Conservation (phyloP, 92 coral and sea anemone genomes). For the Epizoanthus fatuus region DNA sequence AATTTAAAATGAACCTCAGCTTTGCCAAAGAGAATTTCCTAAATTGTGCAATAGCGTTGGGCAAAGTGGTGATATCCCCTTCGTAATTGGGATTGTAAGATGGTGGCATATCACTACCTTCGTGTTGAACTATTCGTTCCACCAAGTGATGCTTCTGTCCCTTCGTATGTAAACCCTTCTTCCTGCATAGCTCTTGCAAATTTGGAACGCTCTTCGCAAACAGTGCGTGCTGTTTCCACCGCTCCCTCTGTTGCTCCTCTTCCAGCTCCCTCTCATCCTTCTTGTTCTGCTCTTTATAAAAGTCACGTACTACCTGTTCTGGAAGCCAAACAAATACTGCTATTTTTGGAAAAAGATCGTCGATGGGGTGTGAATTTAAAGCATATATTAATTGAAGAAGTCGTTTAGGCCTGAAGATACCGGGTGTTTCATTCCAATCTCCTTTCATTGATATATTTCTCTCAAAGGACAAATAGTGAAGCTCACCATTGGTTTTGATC, state of each 20-base stretch:
- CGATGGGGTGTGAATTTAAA: not conserved
- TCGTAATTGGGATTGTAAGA: too few species aligned
- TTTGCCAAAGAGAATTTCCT: too few species aligned
- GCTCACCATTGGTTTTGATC: conserved; percentile 21
- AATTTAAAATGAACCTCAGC: too few species aligned
- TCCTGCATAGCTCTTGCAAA: too few species aligned
- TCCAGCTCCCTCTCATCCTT: conserved; percentile 10
- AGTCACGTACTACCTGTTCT: conserved; percentile 18
- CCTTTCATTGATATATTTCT: not conserved
- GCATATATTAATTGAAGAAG: conserved; percentile 15
- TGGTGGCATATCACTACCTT: too few species aligned
- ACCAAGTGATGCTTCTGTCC: too few species aligned
- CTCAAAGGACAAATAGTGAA: conserved; percentile 36
- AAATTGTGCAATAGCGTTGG: too few species aligned
- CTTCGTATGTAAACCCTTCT: too few species aligned
- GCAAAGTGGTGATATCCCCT: too few species aligned
- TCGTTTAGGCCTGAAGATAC: conserved; percentile 34
- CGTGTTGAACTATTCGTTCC: too few species aligned
- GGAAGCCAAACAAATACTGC: conserved; percentile 36
- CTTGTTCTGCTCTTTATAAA: not conserved
- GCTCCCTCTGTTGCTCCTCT: not conserved
- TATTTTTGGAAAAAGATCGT: not conserved
- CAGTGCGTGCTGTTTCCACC: too few species aligned
- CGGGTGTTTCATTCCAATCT: conserved; percentile 24
- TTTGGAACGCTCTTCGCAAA: too few species aligned